Conservation (phyloP, 2,797 vertebrate species). For the Decapterus maruadsi region DNA sequence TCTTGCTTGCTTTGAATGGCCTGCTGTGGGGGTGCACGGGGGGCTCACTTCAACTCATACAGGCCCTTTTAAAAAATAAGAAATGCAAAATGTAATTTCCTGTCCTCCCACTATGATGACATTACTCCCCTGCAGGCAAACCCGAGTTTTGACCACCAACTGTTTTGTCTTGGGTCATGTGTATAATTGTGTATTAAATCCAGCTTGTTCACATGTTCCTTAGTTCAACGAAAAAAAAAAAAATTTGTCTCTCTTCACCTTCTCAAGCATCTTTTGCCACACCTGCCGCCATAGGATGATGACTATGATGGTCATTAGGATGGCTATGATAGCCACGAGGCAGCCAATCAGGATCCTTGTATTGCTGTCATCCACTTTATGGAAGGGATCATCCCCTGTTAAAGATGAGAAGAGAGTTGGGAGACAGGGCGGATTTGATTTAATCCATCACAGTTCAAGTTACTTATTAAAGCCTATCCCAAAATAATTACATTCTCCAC, state of each 20-base stretch:
- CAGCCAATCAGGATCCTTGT: slow-evolving; percentile 96
- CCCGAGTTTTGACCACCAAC: neutral
- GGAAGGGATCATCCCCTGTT: slow-evolving; percentile 90
- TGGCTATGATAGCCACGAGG: slow-evolving; percentile 96
- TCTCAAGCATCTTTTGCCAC: slow-evolving; percentile 99
- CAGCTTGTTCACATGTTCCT: neutral
- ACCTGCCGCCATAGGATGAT: slow-evolving; percentile 98
- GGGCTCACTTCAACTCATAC: slow-evolving; percentile 1
- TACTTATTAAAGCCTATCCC: neutral
- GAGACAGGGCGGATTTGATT: slow-evolving; percentile 13
- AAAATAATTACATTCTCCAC: neutral
- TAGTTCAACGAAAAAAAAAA: neutral
- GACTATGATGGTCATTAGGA: slow-evolving; percentile 94
- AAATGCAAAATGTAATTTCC: neutral
- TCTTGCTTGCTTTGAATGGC: neutral
- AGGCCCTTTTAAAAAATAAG: neutral
- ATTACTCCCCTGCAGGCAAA: neutral
- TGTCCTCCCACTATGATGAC: neutral
- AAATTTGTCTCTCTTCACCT: slow-evolving; percentile 82
- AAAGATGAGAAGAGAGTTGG: slow-evolving; percentile 7
- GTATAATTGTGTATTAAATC: neutral
- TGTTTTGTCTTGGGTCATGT: neutral
- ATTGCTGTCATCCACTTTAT: slow-evolving; percentile 96
- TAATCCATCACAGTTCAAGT: slow-evolving; percentile 7
- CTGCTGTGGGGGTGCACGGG: neutral